Evolutionary conservation across 1,140 invertebrate species (phyloP), one percentile per base, ranked within the genome.

Genomic region (Sitobion miscanthi): DNA sequence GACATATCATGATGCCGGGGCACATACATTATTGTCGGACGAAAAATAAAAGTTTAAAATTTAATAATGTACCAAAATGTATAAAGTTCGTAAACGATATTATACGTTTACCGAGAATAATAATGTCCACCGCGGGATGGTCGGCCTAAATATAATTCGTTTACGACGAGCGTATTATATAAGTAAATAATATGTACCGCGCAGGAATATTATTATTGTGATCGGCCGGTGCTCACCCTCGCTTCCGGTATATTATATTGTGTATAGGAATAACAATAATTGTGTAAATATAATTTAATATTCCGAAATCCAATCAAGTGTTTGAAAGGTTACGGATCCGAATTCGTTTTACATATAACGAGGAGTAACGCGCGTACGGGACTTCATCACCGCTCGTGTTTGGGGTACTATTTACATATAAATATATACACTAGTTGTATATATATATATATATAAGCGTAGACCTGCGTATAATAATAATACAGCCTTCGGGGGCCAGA

Each of bases 251-350:
- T 0, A 14, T 38, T 1, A 38, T 49, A 49, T 9, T 47, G 11
- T 47, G 11, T 77, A n/a, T 77, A 17, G 62, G n/a, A n/a, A 77
- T 77, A 54, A 23, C 21, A 57, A 57, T 57, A 25, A 57, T 23
- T 38, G 83, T 87, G 45, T 47, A 47, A 47, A 87, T n/a, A 87
- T 87, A 7, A 87, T 87, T 87, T 47, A 87, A 87, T 87, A n/a
- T 87, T 87, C n/a, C 14, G 17, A 87, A 87, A 87, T 47, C 45
- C 25, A 87, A 87, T 87, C 85, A 87, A 47, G 85, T 47, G 85
- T 30, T 42, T 87, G 21, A n/a, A 47, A 49, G 85, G 85, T 87
- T 47, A 47, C 85, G 85, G 30, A 87, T 47, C 30, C 11, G 85
- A 87, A 47, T 87, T 87, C 7, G 5, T 87, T 87, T 87, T n/a